Base-by-base conservation (phyloP, 2,888 invertebrate genomes). In the Parnassius apollo region DNA sequence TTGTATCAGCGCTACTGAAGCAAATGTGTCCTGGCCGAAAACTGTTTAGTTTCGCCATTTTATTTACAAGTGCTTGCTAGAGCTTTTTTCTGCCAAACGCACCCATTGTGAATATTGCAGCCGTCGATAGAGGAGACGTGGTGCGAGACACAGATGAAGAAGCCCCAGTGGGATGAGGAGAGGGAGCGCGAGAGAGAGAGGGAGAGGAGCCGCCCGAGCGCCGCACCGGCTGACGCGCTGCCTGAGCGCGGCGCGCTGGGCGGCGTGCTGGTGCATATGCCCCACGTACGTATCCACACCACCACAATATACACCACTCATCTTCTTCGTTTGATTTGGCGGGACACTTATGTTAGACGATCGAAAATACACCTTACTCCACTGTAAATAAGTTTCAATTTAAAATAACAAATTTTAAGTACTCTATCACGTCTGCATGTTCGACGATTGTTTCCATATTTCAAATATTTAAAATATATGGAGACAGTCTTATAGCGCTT, bases 211-310 rank as follows among this genome's bases (percentile, higher is more conserved):
- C 78, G 74, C 50, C 77, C 79, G 0, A 75, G 77, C 69, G 91
- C 82, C 75, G 78, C 1, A 77, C 79, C 11, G 60, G 77, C 4
- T 72, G 82, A 79, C 65, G 73, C 78, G 50, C 70, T 76, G 42
- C 66, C 95, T 57, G 96, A 96, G 82, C 93, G 94, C 66, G 94
- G 94, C 87, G 95, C 94, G 42, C 95, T 97, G 64, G 96, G 97
- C 69, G 97, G 96, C 61, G 96, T 97, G 68, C 93, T 98, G 76
- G 97, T 96, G 71, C 96, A 97, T 83, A 97, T 97, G 97, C 97
- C 97, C 71, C 97, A 97, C 93, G 97, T 97, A 92, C 93, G 95
- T 94, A 79, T 73, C 2, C 35, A 4, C 11, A 18, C 48, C 46
- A 45, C 12, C 48, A 7, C 13, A 8, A 52, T 46, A 9, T 13